Percentiles rank a stretch among this genome's conserved stretches.
These are phyloP conservation scores for Zaprionus ornatus DNA, from an alignment of 1,140 invertebrate species.

Conservation along the genomic window DNA sequence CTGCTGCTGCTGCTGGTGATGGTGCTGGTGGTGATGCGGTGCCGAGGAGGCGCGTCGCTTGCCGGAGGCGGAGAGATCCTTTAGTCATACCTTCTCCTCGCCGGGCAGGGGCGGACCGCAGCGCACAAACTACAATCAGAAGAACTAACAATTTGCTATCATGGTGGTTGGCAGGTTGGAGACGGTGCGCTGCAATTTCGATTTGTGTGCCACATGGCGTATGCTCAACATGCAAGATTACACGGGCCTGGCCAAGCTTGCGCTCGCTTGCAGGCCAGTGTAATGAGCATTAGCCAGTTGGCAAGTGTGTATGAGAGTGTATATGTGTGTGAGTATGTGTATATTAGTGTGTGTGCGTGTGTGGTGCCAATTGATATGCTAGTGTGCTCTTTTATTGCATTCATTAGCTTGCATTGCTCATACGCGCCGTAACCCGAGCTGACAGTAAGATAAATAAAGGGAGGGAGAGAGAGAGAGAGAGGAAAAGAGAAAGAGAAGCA, in stretches of 20 bases:
- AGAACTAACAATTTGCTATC: slow-evolving; percentile 83
- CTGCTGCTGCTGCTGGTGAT: slow-evolving; percentile 43
- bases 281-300: background rate
- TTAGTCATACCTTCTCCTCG: slow-evolving; percentile 84
- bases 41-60: slow-evolving; percentile 74
- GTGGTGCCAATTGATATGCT: slow-evolving; percentile 27
- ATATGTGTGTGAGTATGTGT: slow-evolving; percentile 22
- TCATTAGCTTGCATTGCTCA: slow-evolving; percentile 65
- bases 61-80: slow-evolving; percentile 75
- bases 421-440: slow-evolving; percentile 73
- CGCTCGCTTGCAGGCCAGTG: background rate
- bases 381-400: slow-evolving; percentile 18
- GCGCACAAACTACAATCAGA: slow-evolving; percentile 84
- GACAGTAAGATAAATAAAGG: slow-evolving; percentile 14
- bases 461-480: slow-evolving; percentile 20
- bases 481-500: slow-evolving; percentile 49
- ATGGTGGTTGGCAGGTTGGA: slow-evolving; percentile 77
- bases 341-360: slow-evolving; percentile 24
- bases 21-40: slow-evolving; percentile 47
- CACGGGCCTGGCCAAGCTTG: background rate
- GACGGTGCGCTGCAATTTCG: slow-evolving; percentile 68
- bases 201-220: slow-evolving; percentile 23
- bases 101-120: slow-evolving; percentile 82
- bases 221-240: slow-evolving; percentile 22
- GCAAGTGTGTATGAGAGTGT: slow-evolving; percentile 5